Evolutionary conservation across 2,113 vertebrate genomes (phyloP).

Genomic region (Pungitius pungitius): DNA sequence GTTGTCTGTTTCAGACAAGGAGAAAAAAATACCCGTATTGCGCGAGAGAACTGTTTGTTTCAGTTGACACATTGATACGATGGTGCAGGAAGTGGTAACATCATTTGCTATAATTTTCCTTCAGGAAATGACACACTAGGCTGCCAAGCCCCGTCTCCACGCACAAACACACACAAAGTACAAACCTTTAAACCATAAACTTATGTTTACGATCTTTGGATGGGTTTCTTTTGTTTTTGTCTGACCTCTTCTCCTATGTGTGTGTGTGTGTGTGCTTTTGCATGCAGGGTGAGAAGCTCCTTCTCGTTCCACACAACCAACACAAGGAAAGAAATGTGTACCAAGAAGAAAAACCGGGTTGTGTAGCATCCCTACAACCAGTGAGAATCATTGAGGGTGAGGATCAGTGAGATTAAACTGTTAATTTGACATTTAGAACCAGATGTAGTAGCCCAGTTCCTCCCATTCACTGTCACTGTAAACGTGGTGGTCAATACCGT

Average conservation of each 20-base stretch:
- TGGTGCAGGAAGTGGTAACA: conserved; percentile 74
- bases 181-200: not conserved
- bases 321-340: not conserved
- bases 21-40: not conserved
- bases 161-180: not conserved
- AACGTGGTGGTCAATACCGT: not conserved
- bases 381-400: not conserved
- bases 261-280: not conserved
- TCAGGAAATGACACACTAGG: conserved; percentile 78
- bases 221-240: not conserved
- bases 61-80: conserved; percentile 53
- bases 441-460: not conserved
- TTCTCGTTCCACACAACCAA: not conserved
- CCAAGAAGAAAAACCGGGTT: not conserved
- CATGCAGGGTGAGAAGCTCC: not conserved
- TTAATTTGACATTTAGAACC: not conserved
- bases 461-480: not conserved
- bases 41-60: conserved; percentile 29
- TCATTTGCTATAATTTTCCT: conserved; percentile 60
- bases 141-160: conserved; percentile 25
- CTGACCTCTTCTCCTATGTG: conserved; percentile 4
- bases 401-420: not conserved
- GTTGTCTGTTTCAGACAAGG: not conserved
- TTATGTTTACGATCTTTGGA: conserved; percentile 13
- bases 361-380: not conserved